Percentiles rank a stretch among this genome's conserved stretches.
phyloP scores from a whole-genome alignment of 2,888 invertebrate genomes.

The Epirrhoe tristata region DNA sequence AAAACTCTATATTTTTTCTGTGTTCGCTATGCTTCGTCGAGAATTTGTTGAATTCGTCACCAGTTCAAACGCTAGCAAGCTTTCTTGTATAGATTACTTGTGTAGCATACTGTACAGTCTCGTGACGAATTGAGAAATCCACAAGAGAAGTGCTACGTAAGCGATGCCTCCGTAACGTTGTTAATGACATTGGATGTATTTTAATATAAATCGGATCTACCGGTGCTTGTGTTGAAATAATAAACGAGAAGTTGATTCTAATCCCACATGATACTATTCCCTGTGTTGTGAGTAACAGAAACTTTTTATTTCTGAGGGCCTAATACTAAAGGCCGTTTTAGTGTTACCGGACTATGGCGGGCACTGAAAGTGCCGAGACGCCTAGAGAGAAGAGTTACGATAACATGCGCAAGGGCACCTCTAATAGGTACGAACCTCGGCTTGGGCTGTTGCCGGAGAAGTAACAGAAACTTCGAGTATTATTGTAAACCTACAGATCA shows the following conservation, averaged over 20 bases:
- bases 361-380: no score
- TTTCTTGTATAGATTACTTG: slow-evolving; percentile 1
- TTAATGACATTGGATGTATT: slow-evolving; percentile 57
- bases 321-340: no score
- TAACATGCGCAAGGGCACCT: no score
- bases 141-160: slow-evolving; percentile 57
- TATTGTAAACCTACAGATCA: no score
- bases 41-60: not conserved
- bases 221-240: not conserved
- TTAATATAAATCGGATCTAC: not conserved
- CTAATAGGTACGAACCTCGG: no score
- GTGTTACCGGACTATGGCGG: no score
- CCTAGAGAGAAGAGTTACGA: no score
- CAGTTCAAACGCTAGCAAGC: not conserved
- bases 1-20: not conserved
- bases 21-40: not conserved
- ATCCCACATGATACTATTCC: not conserved
- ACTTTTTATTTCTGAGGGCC: no score
- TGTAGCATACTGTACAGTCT: slow-evolving; percentile 44
- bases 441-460: no score
- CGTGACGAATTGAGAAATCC: slow-evolving; percentile 66
- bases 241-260: not conserved
- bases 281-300: not conserved
- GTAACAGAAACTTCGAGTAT: no score
- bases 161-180: slow-evolving; percentile 46